These are phyloP conservation scores for Nectonema munidae DNA, from an alignment of 2,888 invertebrate genomes.

Conservation along the genomic window DNA sequence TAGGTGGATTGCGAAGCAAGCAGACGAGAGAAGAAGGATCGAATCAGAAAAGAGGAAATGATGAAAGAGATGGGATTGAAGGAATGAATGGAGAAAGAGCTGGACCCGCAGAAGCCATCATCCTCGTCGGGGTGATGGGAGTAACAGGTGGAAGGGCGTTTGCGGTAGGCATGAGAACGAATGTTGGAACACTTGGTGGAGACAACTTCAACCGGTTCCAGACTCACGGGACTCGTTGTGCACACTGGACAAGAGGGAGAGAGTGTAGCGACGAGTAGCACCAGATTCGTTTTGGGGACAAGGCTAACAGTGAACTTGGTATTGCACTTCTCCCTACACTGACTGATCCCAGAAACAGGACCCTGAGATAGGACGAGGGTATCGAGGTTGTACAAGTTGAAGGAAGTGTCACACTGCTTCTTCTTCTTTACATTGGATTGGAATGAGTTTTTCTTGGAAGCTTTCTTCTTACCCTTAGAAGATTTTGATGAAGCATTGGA, in stretches of 20 bases:
- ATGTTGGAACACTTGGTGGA: background rate
- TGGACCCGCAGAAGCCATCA: background rate
- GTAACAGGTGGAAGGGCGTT: constrained; percentile 8
- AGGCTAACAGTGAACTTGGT: constrained; percentile 7
- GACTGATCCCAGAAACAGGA: constrained; percentile 1
- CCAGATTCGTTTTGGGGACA: constrained; percentile 6
- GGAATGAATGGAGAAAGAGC: background rate
- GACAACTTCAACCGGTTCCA: background rate
- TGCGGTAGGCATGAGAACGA: background rate
- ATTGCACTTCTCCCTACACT: background rate
- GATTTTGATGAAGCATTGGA: too few relatives aligned
- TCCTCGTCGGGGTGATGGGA: constrained; percentile 1
- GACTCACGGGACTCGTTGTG: background rate
- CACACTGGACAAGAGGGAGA: background rate
- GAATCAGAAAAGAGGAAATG: too few relatives aligned
- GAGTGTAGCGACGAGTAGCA: background rate
- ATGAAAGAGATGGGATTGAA: too few relatives aligned
- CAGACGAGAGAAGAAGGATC: too few relatives aligned
- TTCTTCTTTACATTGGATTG: too few relatives aligned
- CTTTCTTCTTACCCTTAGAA: too few relatives aligned
- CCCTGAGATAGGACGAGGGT: constrained; percentile 9
- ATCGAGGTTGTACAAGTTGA: too few relatives aligned
- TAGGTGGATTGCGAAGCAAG: too few relatives aligned
- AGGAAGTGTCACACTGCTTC: too few relatives aligned
- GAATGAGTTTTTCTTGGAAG: too few relatives aligned